These are phyloP conservation scores for Hormaphis cornu DNA, from an alignment of 1,140 invertebrate genomes.

Conservation along the genomic window DNA sequence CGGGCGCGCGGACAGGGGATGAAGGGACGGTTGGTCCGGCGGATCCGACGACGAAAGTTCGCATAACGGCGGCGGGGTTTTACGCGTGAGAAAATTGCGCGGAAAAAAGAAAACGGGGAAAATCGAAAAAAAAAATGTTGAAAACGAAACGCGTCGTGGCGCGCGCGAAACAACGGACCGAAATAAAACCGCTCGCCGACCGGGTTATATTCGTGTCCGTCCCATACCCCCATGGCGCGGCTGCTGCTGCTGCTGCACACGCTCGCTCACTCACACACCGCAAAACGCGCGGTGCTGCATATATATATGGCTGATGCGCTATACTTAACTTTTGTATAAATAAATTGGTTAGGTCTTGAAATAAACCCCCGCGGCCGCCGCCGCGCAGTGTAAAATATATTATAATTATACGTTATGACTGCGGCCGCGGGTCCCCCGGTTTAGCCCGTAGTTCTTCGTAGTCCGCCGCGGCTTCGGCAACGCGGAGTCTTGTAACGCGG, in stretches of 20 bases:
- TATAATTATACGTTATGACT: too few relatives aligned
- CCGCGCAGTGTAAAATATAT: too few relatives aligned
- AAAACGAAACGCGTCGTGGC: not conserved
- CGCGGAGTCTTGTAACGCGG: too few relatives aligned
- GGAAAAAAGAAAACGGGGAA: too few relatives aligned
- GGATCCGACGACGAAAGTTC: too few relatives aligned
- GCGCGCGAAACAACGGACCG: not conserved
- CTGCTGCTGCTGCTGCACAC: not conserved
- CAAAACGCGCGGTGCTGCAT: not conserved
- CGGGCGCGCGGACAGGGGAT: not conserved
- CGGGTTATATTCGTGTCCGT: conserved; percentile 19
- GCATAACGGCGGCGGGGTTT: too few relatives aligned
- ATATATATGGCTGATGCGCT: not conserved
- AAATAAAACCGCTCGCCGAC: conserved; percentile 27
- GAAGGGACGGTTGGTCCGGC: too few relatives aligned
- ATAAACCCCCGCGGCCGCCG: conserved; percentile 28
- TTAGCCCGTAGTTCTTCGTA: too few relatives aligned
- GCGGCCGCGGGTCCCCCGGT: conserved; percentile 5
- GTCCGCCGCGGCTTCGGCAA: too few relatives aligned
- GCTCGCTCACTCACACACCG: not conserved
- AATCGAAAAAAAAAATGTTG: not conserved
- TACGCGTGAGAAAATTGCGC: too few relatives aligned
- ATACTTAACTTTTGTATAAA: conserved; percentile 32
- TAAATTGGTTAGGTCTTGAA: conserved; percentile 30
- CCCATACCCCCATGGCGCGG: conserved; percentile 27